These are phyloP conservation scores for Macropus fuliginosus DNA, from an alignment of 2,797 vertebrate genomes.

Conservation along the genomic window DNA sequence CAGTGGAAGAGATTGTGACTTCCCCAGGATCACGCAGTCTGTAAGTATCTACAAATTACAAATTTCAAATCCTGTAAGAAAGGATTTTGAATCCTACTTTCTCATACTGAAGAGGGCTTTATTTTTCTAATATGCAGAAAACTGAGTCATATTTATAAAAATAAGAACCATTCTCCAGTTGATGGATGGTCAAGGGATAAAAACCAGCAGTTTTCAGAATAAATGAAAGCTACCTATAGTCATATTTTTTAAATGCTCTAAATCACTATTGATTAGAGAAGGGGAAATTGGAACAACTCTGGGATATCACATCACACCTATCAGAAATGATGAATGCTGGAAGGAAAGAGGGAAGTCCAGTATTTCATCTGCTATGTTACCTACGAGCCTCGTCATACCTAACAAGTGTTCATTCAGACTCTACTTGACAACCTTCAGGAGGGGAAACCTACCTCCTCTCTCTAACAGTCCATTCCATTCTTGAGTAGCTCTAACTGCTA, in stretches of 20 bases:
- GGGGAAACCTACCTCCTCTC: neutral
- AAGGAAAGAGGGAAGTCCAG: neutral
- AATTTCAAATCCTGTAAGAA: neutral
- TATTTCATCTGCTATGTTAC: neutral
- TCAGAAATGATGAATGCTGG: too few relatives aligned
- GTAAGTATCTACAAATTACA: neutral
- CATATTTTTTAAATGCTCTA: too few relatives aligned
- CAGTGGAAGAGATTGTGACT: neutral
- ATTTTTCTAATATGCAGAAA: too few relatives aligned
- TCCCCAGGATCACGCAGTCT: neutral
- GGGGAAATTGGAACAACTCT: too few relatives aligned
- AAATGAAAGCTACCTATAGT: too few relatives aligned
- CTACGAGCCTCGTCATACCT: neutral
- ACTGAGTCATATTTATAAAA: too few relatives aligned
- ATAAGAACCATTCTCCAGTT: too few relatives aligned
- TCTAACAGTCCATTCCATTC: neutral
- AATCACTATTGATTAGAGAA: too few relatives aligned
- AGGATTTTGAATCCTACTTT: neutral
- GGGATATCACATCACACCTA: too few relatives aligned
- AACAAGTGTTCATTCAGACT: neutral
- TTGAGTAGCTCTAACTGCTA: neutral
- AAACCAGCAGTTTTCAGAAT: too few relatives aligned
- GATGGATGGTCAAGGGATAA: too few relatives aligned
- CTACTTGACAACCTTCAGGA: neutral
- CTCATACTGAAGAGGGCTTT: neutral